These are phyloP conservation scores for Drosophila ogumai DNA, from an alignment of 1,140 invertebrate genomes.

Conservation along the genomic window DNA sequence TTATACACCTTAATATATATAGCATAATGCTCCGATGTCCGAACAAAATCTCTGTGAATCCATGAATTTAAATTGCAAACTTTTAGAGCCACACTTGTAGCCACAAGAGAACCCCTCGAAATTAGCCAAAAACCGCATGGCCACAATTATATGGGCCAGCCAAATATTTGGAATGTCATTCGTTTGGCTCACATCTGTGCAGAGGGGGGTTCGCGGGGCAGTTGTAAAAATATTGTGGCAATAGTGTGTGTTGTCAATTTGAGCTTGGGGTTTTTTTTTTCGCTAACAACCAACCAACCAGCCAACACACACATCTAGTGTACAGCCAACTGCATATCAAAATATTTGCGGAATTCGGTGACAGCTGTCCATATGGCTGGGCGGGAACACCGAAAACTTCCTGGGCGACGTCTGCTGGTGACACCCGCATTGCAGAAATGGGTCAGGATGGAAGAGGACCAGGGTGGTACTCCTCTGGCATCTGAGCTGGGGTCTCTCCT, in stretches of 20 bases:
- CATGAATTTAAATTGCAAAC: constrained; percentile 40
- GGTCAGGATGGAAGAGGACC: constrained; percentile 68
- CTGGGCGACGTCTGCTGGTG: constrained; percentile 30
- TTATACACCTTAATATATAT: not conserved
- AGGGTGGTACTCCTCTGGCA: constrained; percentile 6
- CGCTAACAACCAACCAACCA: constrained; percentile 32
- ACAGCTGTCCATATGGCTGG: constrained; percentile 57
- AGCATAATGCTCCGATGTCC: not conserved
- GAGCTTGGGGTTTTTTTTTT: constrained; percentile 68
- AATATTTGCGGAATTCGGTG: constrained; percentile 72
- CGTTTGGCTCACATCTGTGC: constrained; percentile 20
- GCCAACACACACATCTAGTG: not conserved
- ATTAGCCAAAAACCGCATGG: constrained; percentile 68
- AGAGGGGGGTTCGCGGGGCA: constrained; percentile 9
- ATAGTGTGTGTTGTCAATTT: constrained; percentile 74
- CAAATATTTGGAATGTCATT: constrained; percentile 70
- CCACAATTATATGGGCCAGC: constrained; percentile 70
- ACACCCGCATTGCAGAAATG: constrained; percentile 50
- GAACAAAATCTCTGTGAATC: constrained; percentile 25
- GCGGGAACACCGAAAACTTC: constrained; percentile 51
- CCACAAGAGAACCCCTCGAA: constrained; percentile 31
- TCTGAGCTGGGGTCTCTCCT: constrained; percentile 43
- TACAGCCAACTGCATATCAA: constrained; percentile 65
- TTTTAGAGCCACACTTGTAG: constrained; percentile 16
- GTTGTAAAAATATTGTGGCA: constrained; percentile 81